Conservation (phyloP, 2,113 vertebrate species). For the Martes martes region DNA sequence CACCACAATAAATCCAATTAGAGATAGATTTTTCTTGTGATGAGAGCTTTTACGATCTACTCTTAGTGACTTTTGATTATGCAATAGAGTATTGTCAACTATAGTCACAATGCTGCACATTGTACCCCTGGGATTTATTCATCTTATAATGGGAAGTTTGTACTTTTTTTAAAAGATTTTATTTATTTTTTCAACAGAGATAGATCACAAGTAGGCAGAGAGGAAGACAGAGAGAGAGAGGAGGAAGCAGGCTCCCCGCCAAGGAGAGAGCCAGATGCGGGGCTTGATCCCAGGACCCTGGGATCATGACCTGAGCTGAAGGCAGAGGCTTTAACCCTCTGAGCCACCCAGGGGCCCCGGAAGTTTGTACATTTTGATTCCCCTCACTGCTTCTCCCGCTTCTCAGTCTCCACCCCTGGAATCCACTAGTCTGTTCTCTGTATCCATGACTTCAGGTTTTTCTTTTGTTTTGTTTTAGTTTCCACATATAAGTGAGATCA, state of each 20-base stretch:
- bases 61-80: background rate
- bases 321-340: too few species aligned
- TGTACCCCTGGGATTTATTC: background rate
- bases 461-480: background rate
- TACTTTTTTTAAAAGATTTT: too few species aligned
- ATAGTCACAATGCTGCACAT: background rate
- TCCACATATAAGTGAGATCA: background rate
- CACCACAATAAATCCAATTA: background rate
- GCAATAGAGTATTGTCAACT: too few species aligned
- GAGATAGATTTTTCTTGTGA: background rate
- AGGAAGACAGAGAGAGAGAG: too few species aligned
- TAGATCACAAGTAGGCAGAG: too few species aligned
- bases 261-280: too few species aligned
- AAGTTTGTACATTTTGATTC: background rate
- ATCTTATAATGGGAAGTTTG: background rate
- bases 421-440: background rate
- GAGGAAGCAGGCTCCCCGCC: too few species aligned
- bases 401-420: background rate
- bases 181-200: too few species aligned
- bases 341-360: too few species aligned
- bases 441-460: background rate
- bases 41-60: background rate
- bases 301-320: too few species aligned
- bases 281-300: too few species aligned
- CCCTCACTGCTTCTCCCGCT: too few species aligned